These are phyloP conservation scores for Cephonodes hylas DNA, from an alignment of 2,888 invertebrate species.

Conservation along the genomic window DNA sequence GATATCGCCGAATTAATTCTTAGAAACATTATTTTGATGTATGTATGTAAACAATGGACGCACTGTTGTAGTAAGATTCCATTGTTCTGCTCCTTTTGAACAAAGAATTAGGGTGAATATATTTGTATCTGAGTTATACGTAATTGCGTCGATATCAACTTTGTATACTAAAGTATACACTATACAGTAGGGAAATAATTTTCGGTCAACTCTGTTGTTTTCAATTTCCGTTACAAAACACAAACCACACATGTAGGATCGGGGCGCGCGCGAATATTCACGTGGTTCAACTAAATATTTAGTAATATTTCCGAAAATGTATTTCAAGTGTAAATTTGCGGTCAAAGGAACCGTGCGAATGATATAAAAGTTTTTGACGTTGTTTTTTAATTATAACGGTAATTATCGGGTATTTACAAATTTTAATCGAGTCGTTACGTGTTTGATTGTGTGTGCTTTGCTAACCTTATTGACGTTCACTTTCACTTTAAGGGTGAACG, in stretches of 20 bases:
- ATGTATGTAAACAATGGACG: too few species aligned
- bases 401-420: too few species aligned
- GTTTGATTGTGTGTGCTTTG: too few species aligned
- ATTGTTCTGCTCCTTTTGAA: not conserved
- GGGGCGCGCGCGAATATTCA: not conserved
- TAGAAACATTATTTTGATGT: too few species aligned
- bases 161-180: not conserved
- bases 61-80: not conserved
- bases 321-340: not conserved
- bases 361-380: not conserved
- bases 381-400: not conserved
- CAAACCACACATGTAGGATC: constrained; percentile 1
- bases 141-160: not conserved
- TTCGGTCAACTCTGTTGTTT: not conserved
- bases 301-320: not conserved
- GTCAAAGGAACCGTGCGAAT: not conserved
- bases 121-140: not conserved
- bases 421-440: too few species aligned
- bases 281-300: constrained; percentile 1
- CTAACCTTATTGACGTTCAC: too few species aligned
- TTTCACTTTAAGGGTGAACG: not conserved
- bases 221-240: constrained; percentile 2
- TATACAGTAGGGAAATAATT: not conserved
- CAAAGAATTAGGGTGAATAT: not conserved
- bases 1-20: too few species aligned